phyloP scores from a whole-genome alignment of 2,113 vertebrate species.

The Leptocoma aspasia region DNA sequence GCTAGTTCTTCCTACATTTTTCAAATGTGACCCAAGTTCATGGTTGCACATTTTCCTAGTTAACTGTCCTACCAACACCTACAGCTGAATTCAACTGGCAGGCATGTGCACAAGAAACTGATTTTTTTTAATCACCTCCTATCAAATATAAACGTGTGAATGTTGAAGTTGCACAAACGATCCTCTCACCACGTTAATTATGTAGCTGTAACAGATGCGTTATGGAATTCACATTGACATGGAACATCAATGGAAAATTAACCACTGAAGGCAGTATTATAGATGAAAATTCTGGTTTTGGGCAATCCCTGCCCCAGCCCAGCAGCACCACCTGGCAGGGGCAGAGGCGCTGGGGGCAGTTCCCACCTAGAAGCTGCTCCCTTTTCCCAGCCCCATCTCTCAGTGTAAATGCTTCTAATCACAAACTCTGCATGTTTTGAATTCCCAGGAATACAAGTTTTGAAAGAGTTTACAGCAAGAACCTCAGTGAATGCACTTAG shows the following conservation, averaged over 20 bases:
- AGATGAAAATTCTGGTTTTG: not conserved
- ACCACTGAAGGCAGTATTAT: not conserved
- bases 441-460: not conserved
- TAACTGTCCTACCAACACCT: not conserved
- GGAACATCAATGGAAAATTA: not conserved
- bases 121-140: not conserved
- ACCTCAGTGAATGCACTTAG: not conserved
- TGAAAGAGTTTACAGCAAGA: not conserved
- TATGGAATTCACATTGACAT: too few species aligned
- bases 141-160: not conserved
- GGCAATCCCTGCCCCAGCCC: not conserved
- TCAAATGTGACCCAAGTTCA: not conserved
- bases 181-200: not conserved
- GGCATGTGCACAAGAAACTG: not conserved
- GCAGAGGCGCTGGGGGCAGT: rapidly evolving
- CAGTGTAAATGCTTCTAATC: not conserved
- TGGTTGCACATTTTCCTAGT: not conserved
- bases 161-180: not conserved
- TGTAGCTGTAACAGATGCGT: not conserved
- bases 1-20: constrained; percentile 45
- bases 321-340: not conserved
- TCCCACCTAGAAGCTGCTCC: too few species aligned
- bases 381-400: rapidly evolving
- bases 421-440: not conserved
- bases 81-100: not conserved